Conservation (phyloP, 2,888 invertebrate genomes). For the Andrena marginata region DNA sequence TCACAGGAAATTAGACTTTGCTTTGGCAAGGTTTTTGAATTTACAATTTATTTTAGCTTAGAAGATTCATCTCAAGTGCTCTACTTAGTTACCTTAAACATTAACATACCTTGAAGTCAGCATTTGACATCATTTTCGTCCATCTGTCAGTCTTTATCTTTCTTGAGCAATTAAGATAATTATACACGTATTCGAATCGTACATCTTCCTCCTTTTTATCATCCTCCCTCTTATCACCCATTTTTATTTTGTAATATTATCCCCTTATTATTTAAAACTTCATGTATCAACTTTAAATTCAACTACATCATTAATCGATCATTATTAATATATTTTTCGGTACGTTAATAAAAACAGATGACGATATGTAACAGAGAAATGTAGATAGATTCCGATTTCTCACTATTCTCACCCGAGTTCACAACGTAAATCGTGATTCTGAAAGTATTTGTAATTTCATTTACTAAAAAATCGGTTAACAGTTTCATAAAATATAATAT, state of each 20-base stretch:
- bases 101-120: slow-evolving; percentile 88
- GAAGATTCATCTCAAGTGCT: not conserved
- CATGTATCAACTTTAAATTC: not conserved
- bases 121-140: slow-evolving; percentile 91
- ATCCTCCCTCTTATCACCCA: slow-evolving; percentile 81
- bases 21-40: not conserved
- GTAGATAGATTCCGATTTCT: slow-evolving; percentile 15
- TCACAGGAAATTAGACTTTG: not conserved
- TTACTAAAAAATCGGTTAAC: too few species aligned
- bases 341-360: slow-evolving; percentile 17
- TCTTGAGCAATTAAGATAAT: slow-evolving; percentile 90
- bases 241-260: slow-evolving; percentile 39
- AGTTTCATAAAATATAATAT: too few species aligned
- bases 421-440: not conserved
- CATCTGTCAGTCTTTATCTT: slow-evolving; percentile 95
- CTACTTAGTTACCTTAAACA: not conserved
- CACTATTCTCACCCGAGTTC: too few species aligned
- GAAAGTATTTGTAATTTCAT: too few species aligned
- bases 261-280: not conserved
- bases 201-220: slow-evolving; percentile 88
- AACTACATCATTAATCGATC: slow-evolving; percentile 2
- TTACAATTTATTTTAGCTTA: not conserved
- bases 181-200: slow-evolving; percentile 92
- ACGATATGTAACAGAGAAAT: not conserved
- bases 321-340: not conserved